Evolutionary conservation across 1,140 invertebrate genomes (phyloP), one percentile per base, ranked within the genome.

Genomic region (Palaemon carinicauda): DNA sequence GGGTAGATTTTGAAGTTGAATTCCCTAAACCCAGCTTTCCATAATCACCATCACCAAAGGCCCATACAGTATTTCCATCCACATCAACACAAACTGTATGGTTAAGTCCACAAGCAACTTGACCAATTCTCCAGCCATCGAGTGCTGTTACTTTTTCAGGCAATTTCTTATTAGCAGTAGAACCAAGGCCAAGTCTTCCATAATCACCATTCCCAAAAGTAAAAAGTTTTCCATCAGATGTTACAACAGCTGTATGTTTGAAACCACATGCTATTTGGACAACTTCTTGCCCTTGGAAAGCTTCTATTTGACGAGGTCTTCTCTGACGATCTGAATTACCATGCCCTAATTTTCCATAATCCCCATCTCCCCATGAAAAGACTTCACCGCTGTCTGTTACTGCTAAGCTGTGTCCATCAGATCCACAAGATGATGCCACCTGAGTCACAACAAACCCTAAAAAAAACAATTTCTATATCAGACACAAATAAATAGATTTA

Each of bases 171-270:
- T 94, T 94, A 4, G 92, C 91, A 7, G 93, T 93, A 17, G 93
- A 92, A 5, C 94, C 94, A 41, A 94, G 92, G 15, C 94, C 7
- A 95, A n/a, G 91, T 84, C 94, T 90, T 3, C 94, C 94, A 91
- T 94, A 94, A 90, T 95, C 94, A 52, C 94, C 94, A 91, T 94
- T 94, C 15, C 94, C 94, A 92, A 95, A 95, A 0, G 94, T 94
- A 89, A 93, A 95, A 9, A 95, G 91, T 90, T 94, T 93, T 3
- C 94, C 94, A 91, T 94, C 93, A 17, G 92, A 91, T 33, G 94
- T 94, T 7, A 95, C 93, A 33, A 94, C 94, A 21, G 94, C 94
- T 90, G 93, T 94, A 90, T 95, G 94, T 90, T 95, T 95, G 90
- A 94, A 94, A 24, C 94, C 94, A 91, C 94, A 94, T 2, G 94